phyloP scores from a whole-genome alignment of 2,797 vertebrate species.

The Zalophus californianus region DNA sequence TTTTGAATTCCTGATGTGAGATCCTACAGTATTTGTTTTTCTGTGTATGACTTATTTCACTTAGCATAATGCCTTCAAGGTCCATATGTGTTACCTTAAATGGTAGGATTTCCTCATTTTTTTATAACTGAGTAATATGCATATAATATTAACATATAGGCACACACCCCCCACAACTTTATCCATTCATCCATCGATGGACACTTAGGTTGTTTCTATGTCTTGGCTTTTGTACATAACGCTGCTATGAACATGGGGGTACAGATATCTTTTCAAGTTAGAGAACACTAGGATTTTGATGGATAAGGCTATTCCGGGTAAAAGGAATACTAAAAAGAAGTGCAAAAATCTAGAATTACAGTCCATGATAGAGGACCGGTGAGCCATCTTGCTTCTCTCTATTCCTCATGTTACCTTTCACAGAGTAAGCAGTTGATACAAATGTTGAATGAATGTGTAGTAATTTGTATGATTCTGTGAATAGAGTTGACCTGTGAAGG shows the following conservation, averaged over 20 bases:
- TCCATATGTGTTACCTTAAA: not conserved
- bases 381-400: not conserved
- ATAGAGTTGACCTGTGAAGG: not conserved
- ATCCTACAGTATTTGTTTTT: not conserved
- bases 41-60: not conserved
- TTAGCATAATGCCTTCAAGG: not conserved
- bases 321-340: not conserved
- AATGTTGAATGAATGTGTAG: not conserved
- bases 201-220: not conserved
- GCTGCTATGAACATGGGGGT: not conserved
- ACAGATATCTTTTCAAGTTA: not conserved
- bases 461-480: not conserved
- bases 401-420: not conserved
- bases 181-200: not conserved
- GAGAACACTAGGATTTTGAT: not conserved
- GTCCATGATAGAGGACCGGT: not conserved
- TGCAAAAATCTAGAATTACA: not conserved
- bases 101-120: not conserved
- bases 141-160: not conserved
- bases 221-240: not conserved
- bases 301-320: not conserved
- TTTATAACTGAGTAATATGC: not conserved
- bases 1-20: not conserved
- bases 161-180: not conserved
- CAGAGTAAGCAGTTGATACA: not conserved